phyloP scores from a whole-genome alignment of 2,113 vertebrate genomes.

The Benitochromis conjunctus region DNA sequence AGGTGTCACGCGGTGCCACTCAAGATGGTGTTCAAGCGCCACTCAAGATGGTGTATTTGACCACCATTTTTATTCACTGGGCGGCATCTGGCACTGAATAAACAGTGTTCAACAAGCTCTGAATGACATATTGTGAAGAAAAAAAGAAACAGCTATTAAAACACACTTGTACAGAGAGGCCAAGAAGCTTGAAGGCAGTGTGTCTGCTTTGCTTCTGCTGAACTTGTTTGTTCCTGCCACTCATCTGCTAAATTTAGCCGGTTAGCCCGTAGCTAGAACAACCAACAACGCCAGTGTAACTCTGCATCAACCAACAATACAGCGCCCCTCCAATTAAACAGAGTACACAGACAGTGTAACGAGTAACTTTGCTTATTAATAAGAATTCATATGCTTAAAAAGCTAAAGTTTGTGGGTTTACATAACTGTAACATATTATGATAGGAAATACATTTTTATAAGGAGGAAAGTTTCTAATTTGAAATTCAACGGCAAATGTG shows the following conservation, averaged over 20 bases:
- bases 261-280: not conserved
- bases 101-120: not conserved
- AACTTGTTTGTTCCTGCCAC: not conserved
- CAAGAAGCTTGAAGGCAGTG: not conserved
- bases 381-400: not conserved
- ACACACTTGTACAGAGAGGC: not conserved
- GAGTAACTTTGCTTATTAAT: not conserved
- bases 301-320: not conserved
- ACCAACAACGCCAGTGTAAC: not conserved
- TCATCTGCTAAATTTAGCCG: not conserved
- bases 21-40: not conserved
- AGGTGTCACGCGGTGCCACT: not conserved
- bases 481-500: not conserved
- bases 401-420: not conserved
- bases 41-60: not conserved
- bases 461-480: not conserved
- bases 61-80: not conserved
- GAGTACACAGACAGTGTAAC: not conserved
- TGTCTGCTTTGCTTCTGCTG: not conserved
- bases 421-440: not conserved
- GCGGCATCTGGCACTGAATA: not conserved
- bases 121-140: not conserved
- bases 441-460: not conserved
- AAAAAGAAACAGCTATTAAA: rapidly evolving
- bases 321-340: not conserved